Conservation (phyloP, 2,888 invertebrate species). For the Drosophila nr. fundita region DNA sequence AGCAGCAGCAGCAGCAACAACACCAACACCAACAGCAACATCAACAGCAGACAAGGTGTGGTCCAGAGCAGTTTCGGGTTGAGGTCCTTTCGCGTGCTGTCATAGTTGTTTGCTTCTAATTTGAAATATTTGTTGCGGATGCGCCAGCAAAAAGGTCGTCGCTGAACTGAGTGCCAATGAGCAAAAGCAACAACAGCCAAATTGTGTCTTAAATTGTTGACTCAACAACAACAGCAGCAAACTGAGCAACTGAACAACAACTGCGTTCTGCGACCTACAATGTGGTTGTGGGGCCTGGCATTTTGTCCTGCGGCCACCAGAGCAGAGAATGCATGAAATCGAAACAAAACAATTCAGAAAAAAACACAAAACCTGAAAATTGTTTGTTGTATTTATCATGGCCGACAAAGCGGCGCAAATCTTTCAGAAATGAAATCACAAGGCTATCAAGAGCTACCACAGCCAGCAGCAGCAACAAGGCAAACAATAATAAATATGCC, state of each 20-base stretch:
- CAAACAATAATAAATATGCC: slow-evolving; percentile 78
- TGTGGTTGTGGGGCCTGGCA: slow-evolving; percentile 42
- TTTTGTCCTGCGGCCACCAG: slow-evolving; percentile 77
- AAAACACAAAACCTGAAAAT: slow-evolving; percentile 66
- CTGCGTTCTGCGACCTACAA: slow-evolving; percentile 46
- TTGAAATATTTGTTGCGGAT: slow-evolving; percentile 68
- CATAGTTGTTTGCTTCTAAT: slow-evolving; percentile 69
- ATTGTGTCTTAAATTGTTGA: slow-evolving; percentile 60
- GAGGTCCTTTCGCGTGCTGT: slow-evolving; percentile 64
- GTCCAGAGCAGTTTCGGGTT: slow-evolving; percentile 46
- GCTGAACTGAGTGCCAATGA: slow-evolving; percentile 70
- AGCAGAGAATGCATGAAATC: slow-evolving; percentile 56
- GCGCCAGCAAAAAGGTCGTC: slow-evolving; percentile 36
- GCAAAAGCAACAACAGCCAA: slow-evolving; percentile 38
- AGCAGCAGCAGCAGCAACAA: slow-evolving; percentile 29
- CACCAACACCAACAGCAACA: slow-evolving; percentile 10
- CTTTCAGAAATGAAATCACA: slow-evolving; percentile 70
- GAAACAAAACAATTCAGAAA: slow-evolving; percentile 11
- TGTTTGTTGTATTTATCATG: slow-evolving; percentile 75
- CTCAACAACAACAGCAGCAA: slow-evolving; percentile 49
- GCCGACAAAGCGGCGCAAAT: slow-evolving; percentile 76
- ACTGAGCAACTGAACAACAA: slow-evolving; percentile 17
- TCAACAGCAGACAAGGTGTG: slow-evolving; percentile 59
- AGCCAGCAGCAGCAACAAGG: slow-evolving; percentile 29
- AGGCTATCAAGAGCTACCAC: slow-evolving; percentile 69